Percentiles rank a stretch among this genome's conserved stretches.
These are phyloP conservation scores for Helogale parvula DNA, from an alignment of 2,113 vertebrate genomes.

Conservation along the genomic window DNA sequence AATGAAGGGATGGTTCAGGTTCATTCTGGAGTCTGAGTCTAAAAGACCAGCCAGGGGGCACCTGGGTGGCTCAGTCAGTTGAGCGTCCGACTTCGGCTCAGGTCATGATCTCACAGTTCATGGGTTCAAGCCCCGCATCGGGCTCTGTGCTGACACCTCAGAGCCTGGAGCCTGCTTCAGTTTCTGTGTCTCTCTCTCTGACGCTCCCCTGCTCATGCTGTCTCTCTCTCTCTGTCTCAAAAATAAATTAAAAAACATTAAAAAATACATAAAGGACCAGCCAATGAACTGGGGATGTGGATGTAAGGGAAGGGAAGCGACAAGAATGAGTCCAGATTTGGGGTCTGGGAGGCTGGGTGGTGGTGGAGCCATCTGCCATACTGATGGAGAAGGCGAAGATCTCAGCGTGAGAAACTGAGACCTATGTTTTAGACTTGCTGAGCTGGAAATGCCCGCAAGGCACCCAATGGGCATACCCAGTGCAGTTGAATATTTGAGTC, in stretches of 20 bases:
- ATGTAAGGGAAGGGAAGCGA: background rate
- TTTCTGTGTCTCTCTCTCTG: too few species aligned
- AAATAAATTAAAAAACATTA: too few species aligned
- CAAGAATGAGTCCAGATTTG: background rate
- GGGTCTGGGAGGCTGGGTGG: background rate
- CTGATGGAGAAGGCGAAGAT: background rate
- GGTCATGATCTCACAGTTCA: too few species aligned
- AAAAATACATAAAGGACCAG: too few species aligned
- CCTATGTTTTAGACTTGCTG: background rate
- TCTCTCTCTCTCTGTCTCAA: too few species aligned
- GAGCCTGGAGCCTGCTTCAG: too few species aligned
- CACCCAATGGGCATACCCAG: background rate
- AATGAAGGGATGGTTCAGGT: background rate
- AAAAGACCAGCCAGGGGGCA: background rate
- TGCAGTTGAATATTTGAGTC: background rate
- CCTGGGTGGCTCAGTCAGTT: too few species aligned
- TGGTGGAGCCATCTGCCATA: background rate
- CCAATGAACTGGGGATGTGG: background rate
- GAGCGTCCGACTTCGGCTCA: too few species aligned
- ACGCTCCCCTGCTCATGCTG: too few species aligned
- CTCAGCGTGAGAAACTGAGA: background rate
- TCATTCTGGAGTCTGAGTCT: background rate
- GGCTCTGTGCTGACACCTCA: too few species aligned
- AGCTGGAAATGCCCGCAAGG: background rate
- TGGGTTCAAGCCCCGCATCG: too few species aligned